Base-by-base conservation (phyloP, 2,888 invertebrate species). In the Oxyteleia sp. region DNA sequence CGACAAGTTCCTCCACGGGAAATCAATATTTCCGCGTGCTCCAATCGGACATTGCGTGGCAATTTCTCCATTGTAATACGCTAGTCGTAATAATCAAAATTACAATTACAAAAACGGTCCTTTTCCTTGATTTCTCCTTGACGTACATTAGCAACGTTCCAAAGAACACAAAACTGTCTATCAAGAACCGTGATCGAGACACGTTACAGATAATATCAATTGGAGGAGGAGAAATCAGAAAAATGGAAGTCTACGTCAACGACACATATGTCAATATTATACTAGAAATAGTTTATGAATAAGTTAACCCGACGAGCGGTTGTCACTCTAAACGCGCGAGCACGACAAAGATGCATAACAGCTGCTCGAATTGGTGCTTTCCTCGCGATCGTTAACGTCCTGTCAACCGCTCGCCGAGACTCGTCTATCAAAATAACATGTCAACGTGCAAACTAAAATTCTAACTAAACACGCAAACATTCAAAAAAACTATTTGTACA, bases 391-490 rank as follows among this genome's bases (percentile, higher is more conserved):
- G 32, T 5, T 8, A 20, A 38, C 16, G 41, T 32, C 55, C 38
- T 66, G 7, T 66, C 57, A 66, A 79, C 64, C 75, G 69, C 81
- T 63, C 63, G 63, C 13, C 16, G 26, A 29, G 32, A 35, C n/a
- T 71, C 11, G 16, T 41, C 53, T 72, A 76, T 41, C 5, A 59
- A 64, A 66, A 16, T 51, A 80, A 80, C 74, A 81, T 78, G 72
- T 57, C 41, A 78, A 23, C 91, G 86, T 90, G 90, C 90, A 89
- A 90, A 89, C 89, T 88, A 87, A 89, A 89, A 86, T 87, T 68
- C 47, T 78, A 55, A 41, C 64, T 76, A 64, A 82, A 84, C 76
- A 84, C 74, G 55, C 72, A 84, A 84, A 84, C 82, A 83, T 72
- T 82, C 68, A 57, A 84, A 79, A n/a, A 85, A 29, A 68, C 79